Evolutionary conservation across 1,140 invertebrate species (phyloP), one percentile per base, ranked within the genome.

Genomic region (Zaprionus vittiger): DNA sequence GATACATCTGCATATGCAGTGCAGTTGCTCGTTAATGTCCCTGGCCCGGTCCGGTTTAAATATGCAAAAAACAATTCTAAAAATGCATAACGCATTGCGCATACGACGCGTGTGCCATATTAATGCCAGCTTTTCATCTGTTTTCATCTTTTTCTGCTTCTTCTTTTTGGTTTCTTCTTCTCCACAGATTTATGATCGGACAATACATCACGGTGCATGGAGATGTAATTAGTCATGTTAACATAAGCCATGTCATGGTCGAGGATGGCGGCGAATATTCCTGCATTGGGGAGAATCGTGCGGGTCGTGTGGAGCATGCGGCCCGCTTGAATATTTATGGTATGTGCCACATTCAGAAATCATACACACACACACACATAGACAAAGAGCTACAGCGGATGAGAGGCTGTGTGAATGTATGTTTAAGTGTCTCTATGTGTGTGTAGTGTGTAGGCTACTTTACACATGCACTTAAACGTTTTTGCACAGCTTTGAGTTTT

Each of bases 221-320:
- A 49, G 96, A 97, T 93, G 96, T 97, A 71, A 96, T 97, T 91
- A 97, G 96, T 92, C 96, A 97, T 93, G 96, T 97, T 71, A 98
- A 98, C 93, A 97, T 98, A 79, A 96, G 96, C 73, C 95, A 96
- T 77, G 96, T 97, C 49, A 95, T 95, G 93, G 96, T 97, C 5
- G 95, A 97, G 91, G 97, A 98, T 91, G 97, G 97, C n/a, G 97
- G 97, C 3, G 96, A 97, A 91, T 98, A 97, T 93, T 95, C 95
- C 49, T 98, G 97, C 91, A 95, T 94, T 2, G 97, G 96, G 1
- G 95, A 95, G 84, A 98, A 98, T 93, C 94, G 96, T 54, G 96
- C 97, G 38, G 97, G 97, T 47, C 94, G 94, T 91, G 95, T 95
- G 37, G 94, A 94, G 12, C 97, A 98, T 93, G 95, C 95, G 17